Evolutionary conservation across 2,113 vertebrate species (phyloP), one percentile per base, ranked within the genome.

Genomic region (Nannobrachium achirus): DNA sequence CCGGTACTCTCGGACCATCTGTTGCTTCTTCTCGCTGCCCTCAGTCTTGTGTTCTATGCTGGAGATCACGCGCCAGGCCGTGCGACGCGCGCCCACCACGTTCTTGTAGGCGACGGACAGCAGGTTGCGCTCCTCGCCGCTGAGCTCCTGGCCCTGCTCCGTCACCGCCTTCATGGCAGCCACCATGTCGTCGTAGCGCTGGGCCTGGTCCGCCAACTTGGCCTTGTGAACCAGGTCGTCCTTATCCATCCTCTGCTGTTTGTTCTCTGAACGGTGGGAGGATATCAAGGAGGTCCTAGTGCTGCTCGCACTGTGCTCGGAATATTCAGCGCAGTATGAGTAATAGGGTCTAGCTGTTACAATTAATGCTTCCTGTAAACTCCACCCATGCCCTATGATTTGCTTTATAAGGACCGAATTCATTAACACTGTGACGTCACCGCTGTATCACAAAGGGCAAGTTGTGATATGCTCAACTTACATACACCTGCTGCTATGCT

Each of bases 1-100:
- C 0, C 98, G 95, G 87, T 99, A 99, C 44, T 95, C 97, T 0
- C 97, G 94, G 6, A 99, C 97, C 97, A 99, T 98, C 89, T 98
- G 96, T 0, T 98, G 98, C 91, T 99, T 98, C 91, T 98, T 99
- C 91, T 99, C 98, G 0, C 98, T 98, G 2, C 97, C 97, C 1
- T 99, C 98, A 3, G 98, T 98, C 91, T 99, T 99, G 94, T 99
- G 98, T 94, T 99, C 98, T 4, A 99, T 99, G 94, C 97, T 99
- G 84, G 97, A 99, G 75, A 98, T 98, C 11, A 99, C 98, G 2
- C 98, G 93, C 98, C 98, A 99, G 61, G 97, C 97, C 0, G 98
- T 98, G 19, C 98, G 96, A 72, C 97, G 92, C 0, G 97, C 97
- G 14, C 98, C 98, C 0, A 99, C 98, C 13, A 99, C 98, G 0